A percentile compares a stretch with the other conserved stretches of the same genome.
These are phyloP conservation scores for Myotis daubentonii DNA, from an alignment of 2,797 vertebrate species.

Conservation along the genomic window DNA sequence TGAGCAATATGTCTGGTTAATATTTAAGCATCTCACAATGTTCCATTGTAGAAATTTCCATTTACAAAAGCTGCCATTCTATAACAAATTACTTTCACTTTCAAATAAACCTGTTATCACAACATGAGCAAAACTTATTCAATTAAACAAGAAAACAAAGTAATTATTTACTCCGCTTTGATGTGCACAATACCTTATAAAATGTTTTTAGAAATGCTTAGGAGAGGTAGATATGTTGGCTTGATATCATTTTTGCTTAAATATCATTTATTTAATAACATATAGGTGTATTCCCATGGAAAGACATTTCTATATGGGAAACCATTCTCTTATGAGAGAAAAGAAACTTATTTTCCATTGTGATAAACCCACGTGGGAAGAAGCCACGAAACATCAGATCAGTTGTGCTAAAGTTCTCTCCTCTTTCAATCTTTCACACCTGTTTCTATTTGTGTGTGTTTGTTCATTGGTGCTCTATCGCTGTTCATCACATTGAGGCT, in stretches of 20 bases:
- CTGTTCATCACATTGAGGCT: not conserved
- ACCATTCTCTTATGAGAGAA: not conserved
- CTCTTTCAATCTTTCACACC: conserved; percentile 25
- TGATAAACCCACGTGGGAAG: not conserved
- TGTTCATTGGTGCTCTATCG: not conserved
- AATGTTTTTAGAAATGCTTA: conserved; percentile 1
- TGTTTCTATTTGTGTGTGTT: conserved; percentile 56
- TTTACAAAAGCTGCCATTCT: conserved; percentile 79
- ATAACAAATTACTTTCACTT: conserved; percentile 80
- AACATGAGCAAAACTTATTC: conserved; percentile 68
- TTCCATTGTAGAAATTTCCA: conserved; percentile 76
- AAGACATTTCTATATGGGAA: not conserved
- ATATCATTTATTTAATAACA: not conserved
- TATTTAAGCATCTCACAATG: conserved; percentile 82
- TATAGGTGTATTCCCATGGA: not conserved
- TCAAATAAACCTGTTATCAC: conserved; percentile 73
- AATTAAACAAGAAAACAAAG: conserved; percentile 72
- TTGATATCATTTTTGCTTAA: not conserved
- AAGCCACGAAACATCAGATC: not conserved
- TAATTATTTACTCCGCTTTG: conserved; percentile 60
- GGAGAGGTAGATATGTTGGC: not conserved
- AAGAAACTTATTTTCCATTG: not conserved
- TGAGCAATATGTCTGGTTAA: conserved; percentile 78
- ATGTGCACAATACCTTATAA: conserved; percentile 18
- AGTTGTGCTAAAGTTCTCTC: not conserved